These are phyloP conservation scores for Chloropsis hardwickii DNA, from an alignment of 2,113 vertebrate genomes.

Conservation along the genomic window DNA sequence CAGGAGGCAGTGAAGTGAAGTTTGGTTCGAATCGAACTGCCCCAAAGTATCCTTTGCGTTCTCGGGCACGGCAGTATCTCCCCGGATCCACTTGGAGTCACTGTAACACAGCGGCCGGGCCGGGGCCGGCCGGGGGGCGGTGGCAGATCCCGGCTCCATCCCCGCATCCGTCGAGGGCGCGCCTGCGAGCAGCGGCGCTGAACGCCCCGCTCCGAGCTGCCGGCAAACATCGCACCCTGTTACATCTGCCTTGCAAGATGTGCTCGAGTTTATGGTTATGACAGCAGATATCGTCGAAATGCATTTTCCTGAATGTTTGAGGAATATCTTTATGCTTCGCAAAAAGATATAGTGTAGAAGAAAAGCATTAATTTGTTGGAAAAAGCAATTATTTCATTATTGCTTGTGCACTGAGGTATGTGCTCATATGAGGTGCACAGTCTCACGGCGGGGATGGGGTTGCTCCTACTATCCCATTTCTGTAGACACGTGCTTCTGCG, in stretches of 20 bases:
- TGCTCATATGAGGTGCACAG: fast-evolving
- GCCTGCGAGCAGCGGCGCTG: not conserved
- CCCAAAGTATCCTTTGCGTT: fast-evolving
- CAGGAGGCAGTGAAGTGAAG: not conserved
- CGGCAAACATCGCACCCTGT: fast-evolving
- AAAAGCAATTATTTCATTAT: not conserved
- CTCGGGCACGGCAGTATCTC: not conserved
- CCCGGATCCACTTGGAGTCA: slow-evolving; percentile 64
- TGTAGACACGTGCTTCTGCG: fast-evolving
- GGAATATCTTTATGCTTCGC: fast-evolving
- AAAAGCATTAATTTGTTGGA: not conserved
- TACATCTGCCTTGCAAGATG: fast-evolving
- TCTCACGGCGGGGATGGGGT: not conserved
- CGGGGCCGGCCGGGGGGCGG: not conserved
- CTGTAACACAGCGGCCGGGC: slow-evolving; percentile 34
- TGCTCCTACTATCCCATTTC: fast-evolving
- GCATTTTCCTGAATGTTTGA: not conserved
- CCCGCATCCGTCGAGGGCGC: not conserved
- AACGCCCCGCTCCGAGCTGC: fast-evolving
- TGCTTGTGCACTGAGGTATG: fast-evolving
- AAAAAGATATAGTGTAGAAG: not conserved
- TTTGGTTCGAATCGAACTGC: fast-evolving
- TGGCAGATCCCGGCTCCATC: not conserved
- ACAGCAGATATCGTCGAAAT: fast-evolving
- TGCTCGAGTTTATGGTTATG: fast-evolving